Percentiles rank a stretch among this genome's conserved stretches.
These are phyloP conservation scores for Microplitis manilae DNA, from an alignment of 2,888 invertebrate species.

Conservation along the genomic window DNA sequence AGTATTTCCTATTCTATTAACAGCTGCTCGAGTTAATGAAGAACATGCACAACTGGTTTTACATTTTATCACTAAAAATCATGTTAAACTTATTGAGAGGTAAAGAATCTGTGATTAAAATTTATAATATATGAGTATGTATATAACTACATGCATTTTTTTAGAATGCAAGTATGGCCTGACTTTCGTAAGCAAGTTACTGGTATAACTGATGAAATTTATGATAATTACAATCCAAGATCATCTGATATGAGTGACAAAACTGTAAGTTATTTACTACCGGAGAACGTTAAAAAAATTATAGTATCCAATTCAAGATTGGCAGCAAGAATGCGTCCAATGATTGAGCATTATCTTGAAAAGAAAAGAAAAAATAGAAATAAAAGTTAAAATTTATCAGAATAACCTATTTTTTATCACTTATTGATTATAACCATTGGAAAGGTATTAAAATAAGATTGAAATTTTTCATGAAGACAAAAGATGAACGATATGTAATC, in stretches of 20 bases:
- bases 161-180: conserved; percentile 10
- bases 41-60: conserved; percentile 21
- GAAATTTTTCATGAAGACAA: too few relatives aligned
- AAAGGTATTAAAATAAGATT: too few relatives aligned
- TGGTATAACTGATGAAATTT: conserved; percentile 18
- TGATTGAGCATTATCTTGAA: conserved; percentile 27
- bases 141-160: neutral
- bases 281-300: conserved; percentile 18
- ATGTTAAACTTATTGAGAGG: conserved; percentile 23
- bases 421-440: too few relatives aligned
- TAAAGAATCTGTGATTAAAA: conserved; percentile 6
- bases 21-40: conserved; percentile 29
- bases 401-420: too few relatives aligned
- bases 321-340: conserved; percentile 13
- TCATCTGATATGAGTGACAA: neutral
- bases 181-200: conserved; percentile 47
- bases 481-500: too few relatives aligned
- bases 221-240: neutral
- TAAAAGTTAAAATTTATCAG: neutral
- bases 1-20: conserved; percentile 25
- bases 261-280: conserved; percentile 11
- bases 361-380: neutral
- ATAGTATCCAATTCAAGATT: conserved; percentile 16
- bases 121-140: neutral
- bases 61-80: conserved; percentile 27